A percentile compares a stretch with the other conserved stretches of the same genome.
These are phyloP conservation scores for Poecilia latipinna DNA, from an alignment of 2,113 vertebrate species.

Conservation along the genomic window DNA sequence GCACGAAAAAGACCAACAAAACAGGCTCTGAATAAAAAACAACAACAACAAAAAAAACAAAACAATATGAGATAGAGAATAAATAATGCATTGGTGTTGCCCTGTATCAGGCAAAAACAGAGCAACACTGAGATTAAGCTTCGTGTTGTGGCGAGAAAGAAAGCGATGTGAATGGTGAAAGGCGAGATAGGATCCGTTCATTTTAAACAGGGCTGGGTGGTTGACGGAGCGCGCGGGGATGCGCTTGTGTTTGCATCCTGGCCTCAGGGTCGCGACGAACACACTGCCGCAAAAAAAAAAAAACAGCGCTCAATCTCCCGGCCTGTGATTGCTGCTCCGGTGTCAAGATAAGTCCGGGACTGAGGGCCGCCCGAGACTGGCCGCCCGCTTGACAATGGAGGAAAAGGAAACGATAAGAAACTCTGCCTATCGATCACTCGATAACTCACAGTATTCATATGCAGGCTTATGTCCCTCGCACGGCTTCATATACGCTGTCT, in stretches of 20 bases:
- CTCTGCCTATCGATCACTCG: not conserved
- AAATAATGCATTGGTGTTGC: constrained; percentile 72
- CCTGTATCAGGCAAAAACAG: constrained; percentile 67
- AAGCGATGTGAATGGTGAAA: constrained; percentile 74
- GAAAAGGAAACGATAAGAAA: not conserved
- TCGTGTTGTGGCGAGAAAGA: constrained; percentile 60
- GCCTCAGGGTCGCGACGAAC: constrained; percentile 57
- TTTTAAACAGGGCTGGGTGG: constrained; percentile 71
- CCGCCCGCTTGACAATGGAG: constrained; percentile 31
- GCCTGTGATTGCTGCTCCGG: constrained; percentile 74
- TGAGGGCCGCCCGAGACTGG: constrained; percentile 53
- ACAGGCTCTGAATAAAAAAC: constrained; percentile 48
- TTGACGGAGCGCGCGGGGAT: constrained; percentile 68
- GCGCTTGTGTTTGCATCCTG: constrained; percentile 68
- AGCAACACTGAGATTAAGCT: constrained; percentile 72
- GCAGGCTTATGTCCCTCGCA: not conserved
- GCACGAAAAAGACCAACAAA: constrained; percentile 27
- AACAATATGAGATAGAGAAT: constrained; percentile 73
- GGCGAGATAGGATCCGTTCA: constrained; percentile 79
- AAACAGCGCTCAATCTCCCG: constrained; percentile 78
- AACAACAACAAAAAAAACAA: constrained; percentile 33
- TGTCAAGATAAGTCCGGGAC: constrained; percentile 79
- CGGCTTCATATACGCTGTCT: not conserved
- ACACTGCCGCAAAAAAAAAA: constrained; percentile 68
- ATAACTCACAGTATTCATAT: constrained; percentile 4